Base-by-base conservation (phyloP, 2,113 vertebrate species). In the Heterocephalus glaber region DNA sequence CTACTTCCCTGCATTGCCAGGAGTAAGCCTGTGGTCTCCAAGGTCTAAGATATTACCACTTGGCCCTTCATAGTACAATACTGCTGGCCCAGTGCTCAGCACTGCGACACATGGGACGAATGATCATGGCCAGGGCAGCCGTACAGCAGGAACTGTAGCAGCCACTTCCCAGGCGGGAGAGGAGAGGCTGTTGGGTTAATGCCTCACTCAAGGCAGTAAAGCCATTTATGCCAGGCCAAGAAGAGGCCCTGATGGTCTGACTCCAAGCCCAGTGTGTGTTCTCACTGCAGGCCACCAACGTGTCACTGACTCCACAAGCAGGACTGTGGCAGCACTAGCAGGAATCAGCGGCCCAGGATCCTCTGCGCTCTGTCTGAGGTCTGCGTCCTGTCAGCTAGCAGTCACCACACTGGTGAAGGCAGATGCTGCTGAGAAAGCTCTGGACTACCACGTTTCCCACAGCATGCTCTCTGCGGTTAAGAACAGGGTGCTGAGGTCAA, bases 1-100 rank as follows among this genome's bases (percentile, higher is more conserved):
- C 19, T 54, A 22, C 22, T 76, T 72, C 77, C n/a, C 44, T 0
- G 7, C 5, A n/a, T n/a, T n/a, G n/a, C n/a, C 0, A 0, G 49
- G 20, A 85, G 65, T 80, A 10, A 33, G 47, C 9, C 11, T 2
- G 13, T 0, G 20, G 35, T 28, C 79, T 49, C 20, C 30, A 54
- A 70, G 74, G 22, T 72, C 72, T 33, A 68, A 22, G 56, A 38
- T 12, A 83, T 61, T 30, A 66, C 8, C 41, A 3, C 3, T 16
- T 3, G 20, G 65, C 20, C 30, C 52, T 95, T 91, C 20, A 63
- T 1, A 52, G 56, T 80, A 58, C 17, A 65, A 20, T 1, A 20
- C 26, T 30, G 41, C 47, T 70, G 77, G 58, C n/a, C 20, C 33
- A 26, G 0, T 66, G 88, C 38, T 54, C 44, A 80, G 56, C 35